Percentiles rank a stretch among this genome's conserved stretches.
These are phyloP conservation scores for Aptenodytes patagonicus DNA, from an alignment of 2,113 vertebrate species.

Conservation along the genomic window DNA sequence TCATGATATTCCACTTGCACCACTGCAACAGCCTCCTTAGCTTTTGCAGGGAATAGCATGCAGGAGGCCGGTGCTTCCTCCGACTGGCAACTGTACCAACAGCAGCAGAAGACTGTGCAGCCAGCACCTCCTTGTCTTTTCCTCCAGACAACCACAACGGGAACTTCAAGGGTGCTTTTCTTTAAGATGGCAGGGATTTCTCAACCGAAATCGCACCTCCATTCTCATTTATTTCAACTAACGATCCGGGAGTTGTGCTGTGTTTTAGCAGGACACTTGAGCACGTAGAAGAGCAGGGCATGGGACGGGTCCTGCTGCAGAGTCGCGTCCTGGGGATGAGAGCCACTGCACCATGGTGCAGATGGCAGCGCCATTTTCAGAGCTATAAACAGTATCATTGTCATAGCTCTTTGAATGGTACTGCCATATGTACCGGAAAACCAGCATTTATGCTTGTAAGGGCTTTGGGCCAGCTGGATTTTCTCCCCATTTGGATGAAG, in stretches of 20 bases:
- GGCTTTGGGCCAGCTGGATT: conserved; percentile 36
- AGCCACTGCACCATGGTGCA: conserved; percentile 67
- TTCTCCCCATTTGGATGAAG: neutral
- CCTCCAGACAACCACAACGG: neutral
- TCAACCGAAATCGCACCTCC: accelerated
- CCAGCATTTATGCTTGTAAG: conserved; percentile 46
- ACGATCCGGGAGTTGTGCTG: accelerated
- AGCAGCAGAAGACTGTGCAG: neutral
- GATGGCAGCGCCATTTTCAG: conserved; percentile 92
- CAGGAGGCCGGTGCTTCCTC: neutral
- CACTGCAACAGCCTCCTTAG: neutral
- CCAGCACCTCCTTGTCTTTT: neutral
- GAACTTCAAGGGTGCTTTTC: neutral
- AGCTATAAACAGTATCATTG: conserved; percentile 85
- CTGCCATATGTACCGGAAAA: conserved; percentile 84
- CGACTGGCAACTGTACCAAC: neutral
- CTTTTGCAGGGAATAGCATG: neutral
- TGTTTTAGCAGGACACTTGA: neutral
- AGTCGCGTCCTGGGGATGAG: neutral
- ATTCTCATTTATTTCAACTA: neutral
- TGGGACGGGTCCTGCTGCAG: neutral
- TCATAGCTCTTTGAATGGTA: conserved; percentile 98
- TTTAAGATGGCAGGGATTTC: neutral
- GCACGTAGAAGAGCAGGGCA: neutral
- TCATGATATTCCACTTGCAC: neutral